A percentile compares a stretch with the other conserved stretches of the same genome.
Conservation (phyloP, 2,113 vertebrate genomes). For the Amphiprion ocellaris region DNA sequence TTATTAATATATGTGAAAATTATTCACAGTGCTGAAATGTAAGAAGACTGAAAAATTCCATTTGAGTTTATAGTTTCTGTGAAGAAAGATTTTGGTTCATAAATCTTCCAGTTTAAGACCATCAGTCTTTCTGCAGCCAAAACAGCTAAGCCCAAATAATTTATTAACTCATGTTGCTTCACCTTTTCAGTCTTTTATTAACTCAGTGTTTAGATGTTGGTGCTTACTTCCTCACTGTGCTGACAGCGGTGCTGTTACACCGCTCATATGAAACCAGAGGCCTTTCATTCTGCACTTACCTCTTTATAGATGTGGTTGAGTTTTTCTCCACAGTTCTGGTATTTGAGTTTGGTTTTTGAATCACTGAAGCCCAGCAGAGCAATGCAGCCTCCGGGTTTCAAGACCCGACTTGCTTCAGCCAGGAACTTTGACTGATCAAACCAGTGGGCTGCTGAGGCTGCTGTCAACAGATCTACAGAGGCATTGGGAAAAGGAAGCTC, state of each 20-base stretch:
- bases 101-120: too few relatives aligned
- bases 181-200: too few relatives aligned
- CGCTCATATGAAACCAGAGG: neutral
- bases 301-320: constrained; percentile 78
- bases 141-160: too few relatives aligned
- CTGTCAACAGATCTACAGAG: constrained; percentile 86
- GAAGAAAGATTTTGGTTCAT: too few relatives aligned
- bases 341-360: constrained; percentile 51
- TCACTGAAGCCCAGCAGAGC: constrained; percentile 81
- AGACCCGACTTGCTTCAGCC: constrained; percentile 80
- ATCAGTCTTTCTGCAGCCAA: too few relatives aligned
- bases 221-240: neutral
- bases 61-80: too few relatives aligned
- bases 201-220: neutral
- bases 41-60: too few relatives aligned
- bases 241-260: neutral
- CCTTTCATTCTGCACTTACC: constrained; percentile 70
- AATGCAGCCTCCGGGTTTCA: constrained; percentile 84
- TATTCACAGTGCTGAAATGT: too few relatives aligned
- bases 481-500: constrained; percentile 80
- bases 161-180: too few relatives aligned
- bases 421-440: constrained; percentile 83
- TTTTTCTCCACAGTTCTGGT: constrained; percentile 78
- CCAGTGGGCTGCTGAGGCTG: constrained; percentile 87
- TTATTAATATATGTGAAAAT: too few relatives aligned